phyloP scores from a whole-genome alignment of 2,888 invertebrate genomes.

The Drosophila yooni region DNA sequence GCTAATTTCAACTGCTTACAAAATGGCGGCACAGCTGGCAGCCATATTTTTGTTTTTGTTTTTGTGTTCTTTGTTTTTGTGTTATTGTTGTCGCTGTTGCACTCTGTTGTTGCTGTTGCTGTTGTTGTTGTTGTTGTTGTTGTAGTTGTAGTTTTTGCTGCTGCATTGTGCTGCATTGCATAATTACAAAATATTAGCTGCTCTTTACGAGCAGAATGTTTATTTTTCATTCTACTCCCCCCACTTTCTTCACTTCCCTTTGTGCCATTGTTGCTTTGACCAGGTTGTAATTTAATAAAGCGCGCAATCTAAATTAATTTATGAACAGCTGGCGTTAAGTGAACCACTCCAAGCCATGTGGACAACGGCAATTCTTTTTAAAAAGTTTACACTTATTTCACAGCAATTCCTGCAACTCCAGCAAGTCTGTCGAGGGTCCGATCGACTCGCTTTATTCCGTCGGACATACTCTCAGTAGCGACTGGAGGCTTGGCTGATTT shows the following conservation, averaged over 20 bases:
- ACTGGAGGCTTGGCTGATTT: background rate
- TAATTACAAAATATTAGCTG: slow-evolving; percentile 71
- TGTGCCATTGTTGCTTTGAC: slow-evolving; percentile 15
- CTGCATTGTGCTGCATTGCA: slow-evolving; percentile 54
- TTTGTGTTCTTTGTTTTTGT: slow-evolving; percentile 6
- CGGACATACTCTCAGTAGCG: background rate
- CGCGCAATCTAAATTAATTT: slow-evolving; percentile 59
- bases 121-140: slow-evolving; percentile 9
- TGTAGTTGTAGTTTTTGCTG: slow-evolving; percentile 2
- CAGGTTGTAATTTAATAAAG: slow-evolving; percentile 51
- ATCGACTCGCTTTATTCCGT: background rate
- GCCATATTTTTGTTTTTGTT: slow-evolving; percentile 57
- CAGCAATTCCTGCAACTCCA: background rate
- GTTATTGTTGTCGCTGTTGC: slow-evolving; percentile 1
- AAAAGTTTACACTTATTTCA: background rate
- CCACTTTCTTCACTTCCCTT: background rate
- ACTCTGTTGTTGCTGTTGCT: slow-evolving; percentile 7
- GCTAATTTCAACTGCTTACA: slow-evolving; percentile 73
- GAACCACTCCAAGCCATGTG: slow-evolving; percentile 2
- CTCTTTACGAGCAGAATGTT: slow-evolving; percentile 63
- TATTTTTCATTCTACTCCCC: slow-evolving; percentile 39
- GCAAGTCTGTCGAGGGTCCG: background rate
- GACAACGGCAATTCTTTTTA: too few species aligned
- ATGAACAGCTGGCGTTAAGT: slow-evolving; percentile 27
- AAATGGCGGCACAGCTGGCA: slow-evolving; percentile 74